Evolutionary conservation across 2,113 vertebrate genomes (phyloP).

Genomic region (Epinephelus fuscoguttatus): DNA sequence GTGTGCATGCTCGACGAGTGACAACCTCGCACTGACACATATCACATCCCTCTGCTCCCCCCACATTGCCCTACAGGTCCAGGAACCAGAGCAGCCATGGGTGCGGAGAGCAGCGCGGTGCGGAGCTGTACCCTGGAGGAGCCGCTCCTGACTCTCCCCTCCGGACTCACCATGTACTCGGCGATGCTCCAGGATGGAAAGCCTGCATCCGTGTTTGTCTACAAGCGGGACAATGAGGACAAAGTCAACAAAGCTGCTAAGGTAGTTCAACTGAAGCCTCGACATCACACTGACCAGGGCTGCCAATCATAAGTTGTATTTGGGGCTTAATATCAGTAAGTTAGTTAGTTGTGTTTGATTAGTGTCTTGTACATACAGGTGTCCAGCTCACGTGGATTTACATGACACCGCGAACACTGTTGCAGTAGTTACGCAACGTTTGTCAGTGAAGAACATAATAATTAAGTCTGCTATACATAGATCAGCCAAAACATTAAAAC

Average conservation of each 20-base stretch:
- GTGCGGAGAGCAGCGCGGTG: constrained; percentile 93
- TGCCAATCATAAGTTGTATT: neutral
- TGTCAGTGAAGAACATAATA: neutral
- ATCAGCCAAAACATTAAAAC: no score
- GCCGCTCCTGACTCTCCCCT: constrained; percentile 86
- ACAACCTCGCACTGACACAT: neutral
- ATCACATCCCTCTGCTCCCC: neutral
- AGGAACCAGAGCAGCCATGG: constrained; percentile 83
- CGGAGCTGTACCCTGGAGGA: constrained; percentile 87
- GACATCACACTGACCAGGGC: no score
- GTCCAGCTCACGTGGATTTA: no score
- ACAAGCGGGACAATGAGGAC: constrained; percentile 91
- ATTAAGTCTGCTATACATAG: neutral
- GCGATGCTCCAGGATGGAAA: constrained; percentile 90
- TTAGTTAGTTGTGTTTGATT: no score
- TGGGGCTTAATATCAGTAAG: no score
- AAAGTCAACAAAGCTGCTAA: constrained; percentile 97
- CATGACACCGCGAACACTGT: no score
- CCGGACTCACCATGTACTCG: constrained; percentile 87
- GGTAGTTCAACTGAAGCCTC: constrained; percentile 50
- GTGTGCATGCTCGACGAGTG: neutral
- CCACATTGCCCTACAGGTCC: constrained; percentile 3
- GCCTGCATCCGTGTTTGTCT: constrained; percentile 93
- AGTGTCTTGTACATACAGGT: no score
- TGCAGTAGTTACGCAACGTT: no score